Evolutionary conservation across 2,113 vertebrate genomes (phyloP).

Genomic region (Corythoichthys intestinalis): DNA sequence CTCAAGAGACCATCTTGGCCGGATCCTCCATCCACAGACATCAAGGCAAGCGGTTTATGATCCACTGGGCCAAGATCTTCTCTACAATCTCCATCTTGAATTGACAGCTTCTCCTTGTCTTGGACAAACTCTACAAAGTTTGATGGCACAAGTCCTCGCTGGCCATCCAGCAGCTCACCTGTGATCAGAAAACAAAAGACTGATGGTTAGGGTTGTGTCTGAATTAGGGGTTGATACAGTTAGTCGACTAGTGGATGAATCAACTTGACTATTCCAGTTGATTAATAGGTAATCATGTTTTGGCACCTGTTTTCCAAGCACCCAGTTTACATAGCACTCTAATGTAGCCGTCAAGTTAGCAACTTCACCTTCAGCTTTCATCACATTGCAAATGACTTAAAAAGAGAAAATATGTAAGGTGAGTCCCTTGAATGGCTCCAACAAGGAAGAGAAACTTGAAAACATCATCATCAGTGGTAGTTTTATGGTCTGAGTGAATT

Average conservation of each 20-base stretch:
- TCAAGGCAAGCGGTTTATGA: slow-evolving; percentile 50
- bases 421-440: slow-evolving; percentile 11
- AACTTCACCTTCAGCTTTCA: too few relatives aligned
- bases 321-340: too few relatives aligned
- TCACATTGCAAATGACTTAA: too few relatives aligned
- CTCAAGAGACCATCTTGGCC: slow-evolving; percentile 59
- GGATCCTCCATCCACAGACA: slow-evolving; percentile 52
- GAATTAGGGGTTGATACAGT: neutral
- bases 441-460: slow-evolving; percentile 30
- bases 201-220: neutral
- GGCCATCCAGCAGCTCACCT: slow-evolving; percentile 95
- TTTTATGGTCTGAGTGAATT: slow-evolving; percentile 18
- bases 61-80: slow-evolving; percentile 76
- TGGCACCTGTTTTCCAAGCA: too few relatives aligned
- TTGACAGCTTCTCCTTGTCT: slow-evolving; percentile 78
- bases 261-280: too few relatives aligned
- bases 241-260: neutral
- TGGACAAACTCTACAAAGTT: slow-evolving; percentile 98
- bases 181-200: slow-evolving; percentile 17
- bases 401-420: slow-evolving; percentile 17
- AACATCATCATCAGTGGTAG: slow-evolving; percentile 13
- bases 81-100: slow-evolving; percentile 51
- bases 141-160: slow-evolving; percentile 94
- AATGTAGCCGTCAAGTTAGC: too few relatives aligned
- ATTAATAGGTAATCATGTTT: too few relatives aligned